A percentile compares a stretch with the other conserved stretches of the same genome.
These are phyloP conservation scores for Toxostoma redivivum DNA, from an alignment of 2,113 vertebrate species.

Conservation along the genomic window DNA sequence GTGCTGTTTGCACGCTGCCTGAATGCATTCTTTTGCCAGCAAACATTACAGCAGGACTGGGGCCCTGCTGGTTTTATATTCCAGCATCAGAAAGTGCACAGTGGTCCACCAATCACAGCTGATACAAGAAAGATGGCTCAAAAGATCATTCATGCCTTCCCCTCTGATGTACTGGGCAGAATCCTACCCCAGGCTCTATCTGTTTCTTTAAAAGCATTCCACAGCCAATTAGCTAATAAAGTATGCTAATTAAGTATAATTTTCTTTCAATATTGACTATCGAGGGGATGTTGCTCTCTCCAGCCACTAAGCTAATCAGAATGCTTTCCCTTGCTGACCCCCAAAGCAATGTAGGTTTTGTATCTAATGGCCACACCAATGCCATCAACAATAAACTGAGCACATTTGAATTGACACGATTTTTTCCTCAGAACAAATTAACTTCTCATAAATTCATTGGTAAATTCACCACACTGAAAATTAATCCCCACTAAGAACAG, in stretches of 20 bases:
- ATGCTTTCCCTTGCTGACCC: not conserved
- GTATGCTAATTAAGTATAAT: not conserved
- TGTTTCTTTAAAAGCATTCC: not conserved
- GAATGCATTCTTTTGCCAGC: accelerated
- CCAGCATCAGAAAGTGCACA: not conserved
- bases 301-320: not conserved
- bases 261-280: not conserved
- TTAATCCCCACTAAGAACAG: not conserved
- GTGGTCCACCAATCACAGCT: not conserved
- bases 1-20: accelerated
- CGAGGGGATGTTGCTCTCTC: not conserved
- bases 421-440: not conserved
- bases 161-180: not conserved
- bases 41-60: accelerated
- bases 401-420: not conserved
- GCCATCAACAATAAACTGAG: not conserved
- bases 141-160: not conserved
- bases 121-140: not conserved
- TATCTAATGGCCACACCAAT: not conserved
- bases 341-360: not conserved
- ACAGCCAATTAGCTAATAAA: not conserved
- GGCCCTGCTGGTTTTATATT: not conserved
- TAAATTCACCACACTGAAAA: not conserved
- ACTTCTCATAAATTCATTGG: not conserved
- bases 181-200: not conserved